Percentiles rank a stretch among this genome's conserved stretches.
phyloP scores from a whole-genome alignment of 2,797 vertebrate species.

The Macropodus opercularis region DNA sequence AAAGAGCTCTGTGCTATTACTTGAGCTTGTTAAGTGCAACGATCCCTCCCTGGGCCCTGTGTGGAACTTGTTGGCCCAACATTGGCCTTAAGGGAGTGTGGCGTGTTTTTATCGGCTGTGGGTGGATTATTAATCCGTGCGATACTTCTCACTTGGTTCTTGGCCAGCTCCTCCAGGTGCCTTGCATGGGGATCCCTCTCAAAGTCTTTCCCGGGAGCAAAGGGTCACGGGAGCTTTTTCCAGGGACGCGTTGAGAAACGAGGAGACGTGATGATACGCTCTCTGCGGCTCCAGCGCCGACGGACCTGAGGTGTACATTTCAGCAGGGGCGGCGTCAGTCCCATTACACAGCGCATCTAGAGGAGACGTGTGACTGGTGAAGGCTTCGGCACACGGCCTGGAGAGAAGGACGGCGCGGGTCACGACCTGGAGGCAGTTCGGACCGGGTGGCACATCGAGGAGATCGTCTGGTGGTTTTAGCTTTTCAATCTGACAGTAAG shows the following conservation, averaged over 20 bases:
- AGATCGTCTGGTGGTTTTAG: background rate
- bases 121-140: slow-evolving; percentile 70
- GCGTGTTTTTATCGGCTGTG: slow-evolving; percentile 54
- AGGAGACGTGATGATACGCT: background rate
- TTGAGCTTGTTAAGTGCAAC: slow-evolving; percentile 21
- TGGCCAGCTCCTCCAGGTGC: background rate
- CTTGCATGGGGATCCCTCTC: background rate
- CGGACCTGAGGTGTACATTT: slow-evolving; percentile 73
- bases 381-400: slow-evolving; percentile 21
- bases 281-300: slow-evolving; percentile 8
- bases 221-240: slow-evolving; percentile 13
- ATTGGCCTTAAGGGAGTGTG: slow-evolving; percentile 61
- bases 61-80: slow-evolving; percentile 24
- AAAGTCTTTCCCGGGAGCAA: background rate
- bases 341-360: slow-evolving; percentile 53
- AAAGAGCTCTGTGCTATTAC: slow-evolving; percentile 13
- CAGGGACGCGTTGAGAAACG: background rate
- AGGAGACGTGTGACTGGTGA: slow-evolving; percentile 54
- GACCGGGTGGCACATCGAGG: slow-evolving; percentile 18
- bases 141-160: slow-evolving; percentile 57
- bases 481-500: background rate
- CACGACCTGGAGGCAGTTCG: slow-evolving; percentile 31
- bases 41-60: background rate
- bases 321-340: slow-evolving; percentile 70
- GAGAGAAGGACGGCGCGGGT: slow-evolving; percentile 10